Base-by-base conservation (phyloP, 1,140 invertebrate species). In the Drosophila santomea region DNA sequence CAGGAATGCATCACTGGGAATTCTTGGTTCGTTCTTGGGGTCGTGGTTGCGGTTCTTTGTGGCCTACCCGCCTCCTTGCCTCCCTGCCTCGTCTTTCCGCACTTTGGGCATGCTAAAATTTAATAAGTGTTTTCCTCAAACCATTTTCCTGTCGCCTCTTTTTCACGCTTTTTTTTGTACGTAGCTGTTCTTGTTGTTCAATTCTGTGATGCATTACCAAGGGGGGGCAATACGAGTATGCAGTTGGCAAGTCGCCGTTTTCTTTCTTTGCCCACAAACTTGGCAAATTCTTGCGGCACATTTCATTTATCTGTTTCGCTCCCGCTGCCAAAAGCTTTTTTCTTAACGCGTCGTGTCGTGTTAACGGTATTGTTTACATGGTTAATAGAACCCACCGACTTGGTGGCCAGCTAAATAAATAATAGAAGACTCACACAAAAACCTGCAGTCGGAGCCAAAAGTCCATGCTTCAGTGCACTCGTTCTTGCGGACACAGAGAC, bases 331-430 rank as follows among this genome's bases (percentile, higher is more conserved):
- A 66, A 67, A 58, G 28, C 52, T 20, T 74, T 62, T 36, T 58
- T 41, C 41, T 60, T 10, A 59, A 76, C 54, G 55, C 43, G 62
- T 76, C 77, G 58, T 83, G 80, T 61, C 77, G 74, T 85, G 82
- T 85, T 86, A 85, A 85, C 82, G 82, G 82, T 85, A 85, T 85
- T 85, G 82, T 85, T 85, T 85, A 85, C 82, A 85, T 81, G 81
- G 79, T 80, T 85, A 86, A 86, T 82, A 85, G 81, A 84, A 77
- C 74, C 74, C 78, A 80, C 35, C 57, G 59, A 51, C 56, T 64
- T 80, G 81, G 81, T 84, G 77, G 83, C 74, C 80, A 68, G 62
- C 75, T 74, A 88, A 86, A 85, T 82, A 85, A 51, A 35, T 35
- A 82, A 82, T 85, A 77, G 78, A 78, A 77, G 78, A 80, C 64